Evolutionary conservation across 2,797 vertebrate species (phyloP), one percentile per base, ranked within the genome.

Genomic region (Melanotaenia maccullochi): DNA sequence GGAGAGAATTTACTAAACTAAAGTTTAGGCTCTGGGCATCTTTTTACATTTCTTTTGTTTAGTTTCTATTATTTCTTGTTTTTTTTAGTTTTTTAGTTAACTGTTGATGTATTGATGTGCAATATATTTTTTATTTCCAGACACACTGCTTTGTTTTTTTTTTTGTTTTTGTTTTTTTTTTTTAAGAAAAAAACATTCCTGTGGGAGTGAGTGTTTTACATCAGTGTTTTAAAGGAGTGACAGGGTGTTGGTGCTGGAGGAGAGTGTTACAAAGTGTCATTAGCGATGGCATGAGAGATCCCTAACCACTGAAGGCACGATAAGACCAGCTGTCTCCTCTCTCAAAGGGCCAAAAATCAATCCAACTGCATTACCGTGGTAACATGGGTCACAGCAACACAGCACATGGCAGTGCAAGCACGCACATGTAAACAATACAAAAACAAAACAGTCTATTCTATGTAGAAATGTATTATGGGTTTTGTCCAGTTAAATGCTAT

Each of bases 51-150:
- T 65, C 20, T 54, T 13, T 65, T 64, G 14, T 70, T 73, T 64
- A 28, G 35, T 68, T 59, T 76, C 33, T 78, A 3, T 61, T 47
- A 59, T 69, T 79, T 16, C 22, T 72, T 56, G 30, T 73, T 57
- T 76, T 55, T 55, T 68, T 62, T 61, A 57, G 18, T 71, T 62
- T 57, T 33, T 81, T 38, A 32, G 61, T 85, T 87, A 81, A 81
- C 63, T 68, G 36, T 67, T 61, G 32, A 70, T 81, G 57, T 76
- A 33, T 81, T 71, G 42, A 88, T 82, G 91, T 93, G 91, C 91
- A 93, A 93, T 92, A 92, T 86, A 56, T 83, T 82, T 83, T 82
- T 77, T 63, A 90, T 84, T 82, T 77, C 35, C 52, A 63, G 36
- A 42, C 69, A 52, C 68, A 79, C 76, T 68, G 70, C 80, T 81